Conservation (phyloP, 2,113 vertebrate genomes). For the Monopterus albus region DNA sequence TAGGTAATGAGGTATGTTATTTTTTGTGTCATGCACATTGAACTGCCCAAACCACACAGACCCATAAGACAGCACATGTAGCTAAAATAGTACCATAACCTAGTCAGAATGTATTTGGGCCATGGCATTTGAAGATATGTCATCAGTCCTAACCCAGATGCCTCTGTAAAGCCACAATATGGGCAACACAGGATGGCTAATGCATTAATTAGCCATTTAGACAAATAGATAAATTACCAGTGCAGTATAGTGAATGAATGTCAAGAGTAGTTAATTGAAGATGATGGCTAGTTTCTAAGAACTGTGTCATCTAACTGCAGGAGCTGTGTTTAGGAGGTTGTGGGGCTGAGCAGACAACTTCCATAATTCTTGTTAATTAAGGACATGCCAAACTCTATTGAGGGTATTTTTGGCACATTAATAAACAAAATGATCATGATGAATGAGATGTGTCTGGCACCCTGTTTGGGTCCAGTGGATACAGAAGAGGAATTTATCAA, state of each 20-base stretch:
- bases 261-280: constrained; percentile 62
- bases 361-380: constrained; percentile 84
- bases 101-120: constrained; percentile 6
- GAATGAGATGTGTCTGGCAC: constrained; percentile 69
- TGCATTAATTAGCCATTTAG: constrained; percentile 67
- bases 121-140: constrained; percentile 37
- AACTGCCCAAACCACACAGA: too few species aligned
- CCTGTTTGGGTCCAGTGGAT: constrained; percentile 64
- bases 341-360: constrained; percentile 43
- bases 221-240: constrained; percentile 65
- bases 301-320: constrained; percentile 53
- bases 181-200: constrained; percentile 63
- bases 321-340: constrained; percentile 39
- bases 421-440: constrained; percentile 81
- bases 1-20: too few species aligned
- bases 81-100: background rate
- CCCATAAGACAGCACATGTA: too few species aligned
- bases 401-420: constrained; percentile 70
- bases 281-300: constrained; percentile 43
- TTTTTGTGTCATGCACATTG: too few species aligned
- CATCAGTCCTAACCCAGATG: constrained; percentile 48
- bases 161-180: constrained; percentile 29
- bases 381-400: constrained; percentile 78
- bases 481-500: constrained; percentile 72
- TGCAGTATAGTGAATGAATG: constrained; percentile 49